A percentile compares a stretch with the other conserved stretches of the same genome.
Conservation (phyloP, 2,888 invertebrate species). For the Catocala fraxini region DNA sequence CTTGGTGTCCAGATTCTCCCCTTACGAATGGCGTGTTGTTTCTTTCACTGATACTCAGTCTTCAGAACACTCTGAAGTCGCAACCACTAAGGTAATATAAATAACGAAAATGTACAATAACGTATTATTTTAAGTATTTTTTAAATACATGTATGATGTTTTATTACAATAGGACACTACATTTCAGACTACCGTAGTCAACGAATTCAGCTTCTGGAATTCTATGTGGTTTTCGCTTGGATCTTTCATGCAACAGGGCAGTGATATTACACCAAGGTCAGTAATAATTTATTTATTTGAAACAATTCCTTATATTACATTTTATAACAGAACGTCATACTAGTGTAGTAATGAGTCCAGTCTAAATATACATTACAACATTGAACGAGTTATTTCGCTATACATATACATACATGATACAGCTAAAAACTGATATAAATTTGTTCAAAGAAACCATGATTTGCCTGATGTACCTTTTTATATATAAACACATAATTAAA, state of each 20-base stretch:
- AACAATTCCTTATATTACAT: no score
- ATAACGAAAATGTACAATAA: not conserved
- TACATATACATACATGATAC: no score
- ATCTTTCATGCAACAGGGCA: constrained; percentile 99
- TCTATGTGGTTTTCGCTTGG: constrained; percentile 99
- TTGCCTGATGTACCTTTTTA: no score
- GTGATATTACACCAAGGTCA: constrained; percentile 98
- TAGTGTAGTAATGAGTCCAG: no score
- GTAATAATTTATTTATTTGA: constrained; percentile 38
- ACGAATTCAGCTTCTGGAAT: constrained; percentile 98
- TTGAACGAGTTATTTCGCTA: no score
- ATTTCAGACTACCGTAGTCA: constrained; percentile 90
- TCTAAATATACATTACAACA: no score
- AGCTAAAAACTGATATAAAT: no score
- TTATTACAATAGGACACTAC: constrained; percentile 33
- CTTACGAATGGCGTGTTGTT: constrained; percentile 97
- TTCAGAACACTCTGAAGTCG: constrained; percentile 63
- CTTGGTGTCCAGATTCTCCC: constrained; percentile 98
- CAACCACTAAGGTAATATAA: constrained; percentile 63
- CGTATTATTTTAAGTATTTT: no score
- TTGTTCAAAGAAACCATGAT: no score
- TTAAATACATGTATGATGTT: constrained; percentile 30
- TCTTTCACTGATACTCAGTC: constrained; percentile 66
- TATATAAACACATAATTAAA: no score
- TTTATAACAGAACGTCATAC: no score